Percentiles rank a stretch among this genome's conserved stretches.
phyloP scores from a whole-genome alignment of 2,797 vertebrate species.

The Peromyscus eremicus region DNA sequence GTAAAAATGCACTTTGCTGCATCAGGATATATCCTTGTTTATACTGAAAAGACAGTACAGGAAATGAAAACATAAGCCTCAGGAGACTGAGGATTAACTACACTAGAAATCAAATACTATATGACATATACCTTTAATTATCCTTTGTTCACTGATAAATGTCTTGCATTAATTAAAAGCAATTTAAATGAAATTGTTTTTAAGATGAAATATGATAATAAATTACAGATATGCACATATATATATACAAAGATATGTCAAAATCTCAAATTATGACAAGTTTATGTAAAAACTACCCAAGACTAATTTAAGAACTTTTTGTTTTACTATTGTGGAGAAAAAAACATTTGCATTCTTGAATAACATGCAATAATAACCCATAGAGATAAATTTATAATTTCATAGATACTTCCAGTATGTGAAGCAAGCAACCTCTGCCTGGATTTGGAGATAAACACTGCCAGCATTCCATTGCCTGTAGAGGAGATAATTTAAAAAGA shows the following conservation, averaged over 20 bases:
- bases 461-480: no score
- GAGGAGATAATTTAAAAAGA: not conserved
- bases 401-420: not conserved
- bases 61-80: slow-evolving; percentile 64
- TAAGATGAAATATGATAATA: slow-evolving; percentile 5
- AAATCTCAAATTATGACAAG: no score
- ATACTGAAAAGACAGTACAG: slow-evolving; percentile 63
- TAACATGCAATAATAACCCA: not conserved
- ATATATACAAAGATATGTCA: not conserved
- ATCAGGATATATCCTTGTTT: slow-evolving; percentile 70
- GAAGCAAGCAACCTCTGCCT: not conserved
- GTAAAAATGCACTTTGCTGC: slow-evolving; percentile 71
- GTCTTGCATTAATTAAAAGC: slow-evolving; percentile 43
- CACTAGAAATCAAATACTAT: slow-evolving; percentile 23
- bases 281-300: not conserved
- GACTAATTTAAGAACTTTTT: not conserved
- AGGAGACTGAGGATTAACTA: slow-evolving; percentile 56
- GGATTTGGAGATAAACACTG: not conserved
- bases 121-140: slow-evolving; percentile 47
- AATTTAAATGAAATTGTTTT: slow-evolving; percentile 49
- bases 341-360: not conserved
- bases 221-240: not conserved
- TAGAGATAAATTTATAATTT: not conserved
- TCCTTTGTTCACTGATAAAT: slow-evolving; percentile 46
- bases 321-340: slow-evolving; percentile 37